These are phyloP conservation scores for Pogonus chalceus DNA, from an alignment of 1,140 invertebrate species.

Conservation along the genomic window DNA sequence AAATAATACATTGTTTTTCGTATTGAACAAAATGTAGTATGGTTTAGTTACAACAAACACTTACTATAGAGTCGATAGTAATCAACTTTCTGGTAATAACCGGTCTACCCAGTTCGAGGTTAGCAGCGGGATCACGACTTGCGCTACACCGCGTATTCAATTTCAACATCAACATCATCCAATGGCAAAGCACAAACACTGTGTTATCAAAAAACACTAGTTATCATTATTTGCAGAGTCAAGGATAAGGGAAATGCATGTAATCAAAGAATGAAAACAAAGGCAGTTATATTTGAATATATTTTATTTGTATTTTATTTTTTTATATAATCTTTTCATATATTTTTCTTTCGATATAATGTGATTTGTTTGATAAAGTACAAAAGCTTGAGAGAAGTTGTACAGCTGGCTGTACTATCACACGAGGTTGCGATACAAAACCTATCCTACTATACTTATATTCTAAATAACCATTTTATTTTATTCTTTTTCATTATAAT, in stretches of 20 bases:
- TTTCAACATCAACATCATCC: too few relatives aligned
- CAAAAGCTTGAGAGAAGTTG: conserved; percentile 7
- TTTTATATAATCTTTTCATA: conserved; percentile 7
- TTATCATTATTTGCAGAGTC: too few relatives aligned
- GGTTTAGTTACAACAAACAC: too few relatives aligned
- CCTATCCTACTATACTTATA: conserved; percentile 3
- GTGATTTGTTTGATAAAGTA: conserved; percentile 7
- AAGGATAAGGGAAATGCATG: background rate
- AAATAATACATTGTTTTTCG: too few relatives aligned
- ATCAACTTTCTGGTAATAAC: background rate
- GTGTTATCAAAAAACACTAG: too few relatives aligned
- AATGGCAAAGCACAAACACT: too few relatives aligned
- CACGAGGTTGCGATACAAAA: conserved; percentile 7
- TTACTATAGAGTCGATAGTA: too few relatives aligned
- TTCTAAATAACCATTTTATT: conserved; percentile 4
- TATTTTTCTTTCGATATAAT: conserved; percentile 1
- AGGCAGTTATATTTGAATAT: background rate
- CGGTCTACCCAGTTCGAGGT: background rate
- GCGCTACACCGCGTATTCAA: background rate
- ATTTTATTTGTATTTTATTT: conserved; percentile 3
- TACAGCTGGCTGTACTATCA: conserved; percentile 5
- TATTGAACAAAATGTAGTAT: too few relatives aligned
- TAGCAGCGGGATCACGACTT: background rate
- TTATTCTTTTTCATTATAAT: background rate
- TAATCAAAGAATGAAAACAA: conserved; percentile 1